These are phyloP conservation scores for Alcedo atthis DNA, from an alignment of 2,797 vertebrate species.

Conservation along the genomic window DNA sequence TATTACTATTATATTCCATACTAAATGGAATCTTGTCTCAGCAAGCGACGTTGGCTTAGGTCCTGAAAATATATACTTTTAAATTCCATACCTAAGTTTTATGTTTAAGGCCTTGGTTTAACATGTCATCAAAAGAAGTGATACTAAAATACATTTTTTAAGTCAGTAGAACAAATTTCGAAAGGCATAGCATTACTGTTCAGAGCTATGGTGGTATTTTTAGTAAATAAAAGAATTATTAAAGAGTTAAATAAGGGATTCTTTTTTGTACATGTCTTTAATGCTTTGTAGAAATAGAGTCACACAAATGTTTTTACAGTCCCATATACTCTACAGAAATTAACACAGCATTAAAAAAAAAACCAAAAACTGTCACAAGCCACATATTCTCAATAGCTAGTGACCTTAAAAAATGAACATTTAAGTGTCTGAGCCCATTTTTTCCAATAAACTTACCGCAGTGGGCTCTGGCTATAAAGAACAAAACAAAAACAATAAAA, in stretches of 20 bases:
- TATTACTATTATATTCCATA: background rate
- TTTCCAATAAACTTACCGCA: background rate
- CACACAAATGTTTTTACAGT: background rate
- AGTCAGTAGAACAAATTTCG: background rate
- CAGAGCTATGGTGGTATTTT: background rate
- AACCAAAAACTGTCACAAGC: background rate
- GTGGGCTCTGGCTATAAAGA: background rate
- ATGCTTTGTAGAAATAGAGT: accelerated
- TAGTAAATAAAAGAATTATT: background rate
- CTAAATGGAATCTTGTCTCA: background rate
- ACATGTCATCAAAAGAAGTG: background rate
- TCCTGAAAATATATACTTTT: background rate
- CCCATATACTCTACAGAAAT: background rate
- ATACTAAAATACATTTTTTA: background rate
- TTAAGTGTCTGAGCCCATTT: background rate
- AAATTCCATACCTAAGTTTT: background rate
- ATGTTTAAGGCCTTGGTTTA: background rate
- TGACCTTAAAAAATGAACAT: background rate
- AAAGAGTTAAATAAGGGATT: background rate
- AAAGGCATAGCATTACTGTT: background rate
- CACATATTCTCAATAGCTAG: background rate
- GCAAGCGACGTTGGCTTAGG: background rate
- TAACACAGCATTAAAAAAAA: background rate
- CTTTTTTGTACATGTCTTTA: accelerated
- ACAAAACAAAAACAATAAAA: no score